Base-by-base conservation (phyloP, 2,888 invertebrate genomes). In the Dasypogon diadema region DNA sequence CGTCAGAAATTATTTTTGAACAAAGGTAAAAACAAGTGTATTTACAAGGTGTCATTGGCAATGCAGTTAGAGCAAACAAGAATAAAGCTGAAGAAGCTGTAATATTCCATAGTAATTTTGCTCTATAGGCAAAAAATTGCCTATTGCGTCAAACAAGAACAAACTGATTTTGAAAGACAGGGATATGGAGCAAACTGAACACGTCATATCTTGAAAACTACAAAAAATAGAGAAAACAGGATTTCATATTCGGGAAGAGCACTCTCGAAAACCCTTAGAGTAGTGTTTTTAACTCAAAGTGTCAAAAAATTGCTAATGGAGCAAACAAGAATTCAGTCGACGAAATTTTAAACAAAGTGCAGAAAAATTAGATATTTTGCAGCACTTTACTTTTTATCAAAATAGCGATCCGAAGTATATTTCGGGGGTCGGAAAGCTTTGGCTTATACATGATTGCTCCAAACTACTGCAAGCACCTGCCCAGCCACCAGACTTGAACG, bases 401-500 rank as follows among this genome's bases (percentile, higher is more conserved):
- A n/a, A n/a, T n/a, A n/a, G n/a, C n/a, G n/a, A n/a, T n/a, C n/a
- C n/a, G n/a, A n/a, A n/a, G n/a, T n/a, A n/a, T n/a, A n/a, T n/a
- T n/a, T n/a, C n/a, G n/a, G n/a, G n/a, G n/a, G n/a, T n/a, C n/a
- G n/a, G n/a, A n/a, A n/a, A n/a, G n/a, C n/a, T n/a, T n/a, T n/a
- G n/a, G n/a, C n/a, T n/a, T n/a, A n/a, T n/a, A n/a, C n/a, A n/a
- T n/a, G n/a, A n/a, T n/a, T n/a, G n/a, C n/a, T n/a, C n/a, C n/a
- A n/a, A n/a, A n/a, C n/a, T n/a, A n/a, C n/a, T n/a, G n/a, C n/a
- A n/a, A n/a, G n/a, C n/a, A n/a, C n/a, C n/a, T n/a, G n/a, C 99
- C 75, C 99, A 99, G 0, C 93, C 99, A 2, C 99, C 99, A 85
- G 99, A 99, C 86, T 99, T 96, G n/a, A n/a, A n/a, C n/a, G n/a